These are phyloP conservation scores for Solenopsis fugax DNA, from an alignment of 1,140 invertebrate species.

Conservation along the genomic window DNA sequence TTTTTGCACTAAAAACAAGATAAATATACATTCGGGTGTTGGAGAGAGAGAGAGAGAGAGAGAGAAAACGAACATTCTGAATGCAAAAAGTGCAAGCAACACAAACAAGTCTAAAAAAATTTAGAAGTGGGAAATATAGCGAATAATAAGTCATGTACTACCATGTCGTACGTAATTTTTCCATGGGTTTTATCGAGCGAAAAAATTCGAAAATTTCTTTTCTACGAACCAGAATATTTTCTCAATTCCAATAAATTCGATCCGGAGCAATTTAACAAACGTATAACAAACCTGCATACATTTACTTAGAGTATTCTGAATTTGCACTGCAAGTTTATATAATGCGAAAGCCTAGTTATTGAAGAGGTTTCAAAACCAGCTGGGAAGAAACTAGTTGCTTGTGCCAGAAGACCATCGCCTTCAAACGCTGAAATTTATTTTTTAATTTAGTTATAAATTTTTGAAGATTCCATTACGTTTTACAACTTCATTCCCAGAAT, in stretches of 20 bases:
- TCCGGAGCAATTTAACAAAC: too few species aligned
- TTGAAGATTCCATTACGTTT: neutral
- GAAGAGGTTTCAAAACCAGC: conserved; percentile 90
- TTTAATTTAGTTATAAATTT: too few species aligned
- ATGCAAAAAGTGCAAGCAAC: too few species aligned
- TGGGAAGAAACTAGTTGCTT: conserved; percentile 89
- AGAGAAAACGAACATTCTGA: too few species aligned
- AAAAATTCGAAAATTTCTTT: conserved; percentile 87
- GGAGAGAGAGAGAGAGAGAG: too few species aligned
- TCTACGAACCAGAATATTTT: too few species aligned
- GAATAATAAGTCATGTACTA: conserved; percentile 65
- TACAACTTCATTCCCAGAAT: neutral
- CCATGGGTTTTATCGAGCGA: conserved; percentile 81
- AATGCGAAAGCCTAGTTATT: conserved; percentile 86
- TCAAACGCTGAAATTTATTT: conserved; percentile 85
- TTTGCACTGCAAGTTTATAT: conserved; percentile 87
- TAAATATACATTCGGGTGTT: too few species aligned
- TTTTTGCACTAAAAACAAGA: too few species aligned
- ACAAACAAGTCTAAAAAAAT: too few species aligned
- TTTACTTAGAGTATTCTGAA: conserved; percentile 87
- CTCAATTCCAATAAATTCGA: too few species aligned
- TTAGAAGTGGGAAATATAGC: neutral
- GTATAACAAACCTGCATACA: too few species aligned
- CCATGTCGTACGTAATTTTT: conserved; percentile 86
- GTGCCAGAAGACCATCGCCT: conserved; percentile 89